These are phyloP conservation scores for Eupithecia abbreviata DNA, from an alignment of 2,888 invertebrate species.

Conservation along the genomic window DNA sequence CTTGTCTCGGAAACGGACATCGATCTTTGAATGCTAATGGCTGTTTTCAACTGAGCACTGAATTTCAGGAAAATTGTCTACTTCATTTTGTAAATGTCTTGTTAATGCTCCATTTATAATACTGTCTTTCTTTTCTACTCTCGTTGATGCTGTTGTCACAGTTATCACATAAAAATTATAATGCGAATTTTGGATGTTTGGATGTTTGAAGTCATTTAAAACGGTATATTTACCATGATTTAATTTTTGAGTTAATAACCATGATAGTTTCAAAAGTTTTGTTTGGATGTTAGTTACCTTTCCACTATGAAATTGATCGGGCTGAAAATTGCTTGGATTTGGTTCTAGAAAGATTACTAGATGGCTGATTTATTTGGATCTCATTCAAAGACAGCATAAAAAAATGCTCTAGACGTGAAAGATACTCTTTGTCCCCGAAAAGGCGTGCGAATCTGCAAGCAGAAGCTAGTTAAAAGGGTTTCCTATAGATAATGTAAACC, in stretches of 20 bases:
- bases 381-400: too few relatives aligned
- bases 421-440: too few relatives aligned
- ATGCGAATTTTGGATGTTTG: neutral
- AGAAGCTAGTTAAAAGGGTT: neutral
- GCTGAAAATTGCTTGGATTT: neutral
- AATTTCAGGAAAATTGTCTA: neutral
- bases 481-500: too few relatives aligned
- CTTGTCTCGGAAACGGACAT: slow-evolving; percentile 51
- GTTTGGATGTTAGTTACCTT: neutral
- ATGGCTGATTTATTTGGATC: too few relatives aligned
- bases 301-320: neutral
- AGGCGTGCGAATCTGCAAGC: neutral
- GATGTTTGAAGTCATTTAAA: neutral
- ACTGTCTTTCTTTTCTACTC: neutral
- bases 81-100: slow-evolving; percentile 4
- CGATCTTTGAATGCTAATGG: slow-evolving; percentile 48
- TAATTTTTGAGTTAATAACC: too few relatives aligned
- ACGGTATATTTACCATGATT: too few relatives aligned
- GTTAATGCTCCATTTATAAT: neutral
- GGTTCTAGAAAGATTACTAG: too few relatives aligned
- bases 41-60: slow-evolving; percentile 19
- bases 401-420: too few relatives aligned
- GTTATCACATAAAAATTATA: too few relatives aligned
- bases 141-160: neutral
- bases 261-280: too few relatives aligned